A percentile compares a stretch with the other conserved stretches of the same genome.
Evolutionary conservation across 1,140 invertebrate species (phyloP).

Genomic region (Aphidius ervi): DNA sequence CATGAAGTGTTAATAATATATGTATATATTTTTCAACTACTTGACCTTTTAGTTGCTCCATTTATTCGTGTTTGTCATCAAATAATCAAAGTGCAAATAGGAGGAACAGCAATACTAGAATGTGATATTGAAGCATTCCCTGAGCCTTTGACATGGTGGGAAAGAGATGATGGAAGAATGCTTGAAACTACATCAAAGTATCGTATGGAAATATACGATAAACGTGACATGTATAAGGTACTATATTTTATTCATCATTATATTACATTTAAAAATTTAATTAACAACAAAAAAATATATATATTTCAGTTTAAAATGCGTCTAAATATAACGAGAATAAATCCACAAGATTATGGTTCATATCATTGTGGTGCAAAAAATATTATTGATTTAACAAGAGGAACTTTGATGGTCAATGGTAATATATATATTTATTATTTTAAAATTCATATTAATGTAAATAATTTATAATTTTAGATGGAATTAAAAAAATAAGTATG

Average conservation of each 20-base stretch:
- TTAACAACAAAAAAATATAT: not conserved
- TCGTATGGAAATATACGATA: slow-evolving; percentile 60
- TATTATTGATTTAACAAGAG: slow-evolving; percentile 70
- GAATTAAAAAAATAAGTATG: slow-evolving; percentile 23
- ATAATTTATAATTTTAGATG: slow-evolving; percentile 23
- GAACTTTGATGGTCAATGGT: slow-evolving; percentile 72
- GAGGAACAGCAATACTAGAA: slow-evolving; percentile 66
- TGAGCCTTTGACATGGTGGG: slow-evolving; percentile 81
- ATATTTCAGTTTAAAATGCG: slow-evolving; percentile 62
- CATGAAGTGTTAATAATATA: not conserved
- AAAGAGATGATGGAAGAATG: slow-evolving; percentile 70
- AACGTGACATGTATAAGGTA: slow-evolving; percentile 54
- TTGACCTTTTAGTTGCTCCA: slow-evolving; percentile 67
- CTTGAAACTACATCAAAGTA: slow-evolving; percentile 68
- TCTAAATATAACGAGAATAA: slow-evolving; percentile 67
- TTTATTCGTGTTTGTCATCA: slow-evolving; percentile 75
- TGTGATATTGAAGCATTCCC: slow-evolving; percentile 88
- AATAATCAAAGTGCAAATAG: slow-evolving; percentile 66
- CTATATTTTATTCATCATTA: slow-evolving; percentile 16
- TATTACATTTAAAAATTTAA: slow-evolving; percentile 14
- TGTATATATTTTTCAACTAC: slow-evolving; percentile 5
- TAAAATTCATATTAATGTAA: not conserved
- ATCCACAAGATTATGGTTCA: slow-evolving; percentile 62
- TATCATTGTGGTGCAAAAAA: slow-evolving; percentile 85
- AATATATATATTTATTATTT: slow-evolving; percentile 27